A percentile compares a stretch with the other conserved stretches of the same genome.
These are phyloP conservation scores for Phasianus colchicus DNA, from an alignment of 2,113 vertebrate species.

Conservation along the genomic window DNA sequence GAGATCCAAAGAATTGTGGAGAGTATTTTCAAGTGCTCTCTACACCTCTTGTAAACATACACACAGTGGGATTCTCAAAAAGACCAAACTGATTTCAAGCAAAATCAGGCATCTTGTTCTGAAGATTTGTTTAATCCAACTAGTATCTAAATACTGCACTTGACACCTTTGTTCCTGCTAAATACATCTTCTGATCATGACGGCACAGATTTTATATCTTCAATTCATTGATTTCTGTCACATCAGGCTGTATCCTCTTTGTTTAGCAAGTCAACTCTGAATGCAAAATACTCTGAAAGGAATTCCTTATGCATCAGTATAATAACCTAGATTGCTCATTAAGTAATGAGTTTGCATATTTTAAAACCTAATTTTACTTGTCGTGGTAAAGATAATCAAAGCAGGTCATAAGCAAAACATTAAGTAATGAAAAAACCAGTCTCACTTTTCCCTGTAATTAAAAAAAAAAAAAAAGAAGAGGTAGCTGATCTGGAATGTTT, in stretches of 20 bases:
- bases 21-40: neutral
- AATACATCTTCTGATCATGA: neutral
- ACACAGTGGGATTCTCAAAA: neutral
- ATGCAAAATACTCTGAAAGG: neutral
- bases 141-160: neutral
- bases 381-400: neutral
- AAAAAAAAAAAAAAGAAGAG: neutral
- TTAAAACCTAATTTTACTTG: neutral
- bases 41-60: neutral
- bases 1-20: neutral
- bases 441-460: neutral
- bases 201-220: neutral
- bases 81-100: neutral
- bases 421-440: neutral
- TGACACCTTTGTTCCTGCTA: neutral
- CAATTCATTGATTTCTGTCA: neutral
- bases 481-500: neutral
- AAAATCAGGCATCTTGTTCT: neutral
- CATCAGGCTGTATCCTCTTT: neutral
- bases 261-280: neutral
- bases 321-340: neutral
- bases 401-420: neutral
- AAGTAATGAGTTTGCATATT: neutral
- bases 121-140: neutral
- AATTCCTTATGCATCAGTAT: neutral